Evolutionary conservation across 2,797 vertebrate species (phyloP), one percentile per base, ranked within the genome.

Genomic region (Trematomus bernacchii): DNA sequence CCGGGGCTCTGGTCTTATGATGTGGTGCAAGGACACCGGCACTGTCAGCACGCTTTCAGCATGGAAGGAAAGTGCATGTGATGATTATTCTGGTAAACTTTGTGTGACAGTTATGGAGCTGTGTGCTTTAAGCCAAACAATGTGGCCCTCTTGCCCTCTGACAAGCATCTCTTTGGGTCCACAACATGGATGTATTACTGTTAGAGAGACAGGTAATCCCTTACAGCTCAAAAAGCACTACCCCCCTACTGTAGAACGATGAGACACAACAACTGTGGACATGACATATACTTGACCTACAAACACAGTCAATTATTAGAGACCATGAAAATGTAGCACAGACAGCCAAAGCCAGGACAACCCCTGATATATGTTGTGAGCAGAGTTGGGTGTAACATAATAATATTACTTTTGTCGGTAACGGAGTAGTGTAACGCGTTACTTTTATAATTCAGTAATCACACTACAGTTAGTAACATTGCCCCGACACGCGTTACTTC

Each of bases 61-160:
- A 40, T 33, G 21, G 46, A 44, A 4, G 19, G 54, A 63, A 63
- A 66, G 42, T 11, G 47, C 44, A 43, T 71, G 50, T 51, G 23
- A 66, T 13, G 50, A 76, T 69, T 67, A 58, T 64, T 51, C 30
- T 51, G 61, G 55, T 21, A 51, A 58, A 58, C 51, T 37, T 71
- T 59, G 48, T 71, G 48, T 73, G 63, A 59, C 51, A 72, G 5
- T 21, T 51, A 53, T 60, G 51, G 47, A 69, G 51, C 55, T 43
- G n/a, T 54, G 51, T 47, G 58, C 65, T 63, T 66, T 27, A 58
- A 70, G 55, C 44, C 67, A 73, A 72, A 75, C 57, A 30, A 47
- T 15, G 33, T n/a, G 68, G 46, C 37, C 59, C 55, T 58, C 30
- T 66, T 48, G 58, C 23, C 40, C 43, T 69, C 27, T 30, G 48